phyloP scores from a whole-genome alignment of 2,888 invertebrate species.

The Drosophila testacea region DNA sequence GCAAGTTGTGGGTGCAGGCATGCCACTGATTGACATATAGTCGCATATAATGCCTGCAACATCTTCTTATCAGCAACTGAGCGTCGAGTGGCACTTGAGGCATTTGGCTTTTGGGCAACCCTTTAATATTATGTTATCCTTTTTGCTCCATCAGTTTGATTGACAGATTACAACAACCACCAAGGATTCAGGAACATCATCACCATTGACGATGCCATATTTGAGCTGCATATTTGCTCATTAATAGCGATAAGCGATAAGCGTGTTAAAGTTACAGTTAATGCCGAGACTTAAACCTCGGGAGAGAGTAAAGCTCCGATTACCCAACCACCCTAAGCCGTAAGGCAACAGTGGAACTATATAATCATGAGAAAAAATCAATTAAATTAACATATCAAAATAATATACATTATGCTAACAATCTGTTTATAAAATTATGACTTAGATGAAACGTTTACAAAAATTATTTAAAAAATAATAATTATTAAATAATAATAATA shows the following conservation, averaged over 20 bases:
- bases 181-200: slow-evolving; percentile 33
- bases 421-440: neutral
- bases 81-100: slow-evolving; percentile 70
- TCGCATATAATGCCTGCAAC: slow-evolving; percentile 45
- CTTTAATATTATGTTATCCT: slow-evolving; percentile 42
- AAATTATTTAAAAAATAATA: neutral
- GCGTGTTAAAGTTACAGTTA: slow-evolving; percentile 77
- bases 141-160: slow-evolving; percentile 57
- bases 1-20: neutral
- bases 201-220: slow-evolving; percentile 39
- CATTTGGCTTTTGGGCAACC: slow-evolving; percentile 53
- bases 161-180: slow-evolving; percentile 69
- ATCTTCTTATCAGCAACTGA: slow-evolving; percentile 65
- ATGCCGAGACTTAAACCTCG: slow-evolving; percentile 40
- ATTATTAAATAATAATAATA: too few species aligned
- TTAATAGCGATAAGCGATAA: slow-evolving; percentile 76
- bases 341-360: slow-evolving; percentile 24
- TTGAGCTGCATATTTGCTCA: slow-evolving; percentile 80
- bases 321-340: slow-evolving; percentile 22
- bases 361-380: too few species aligned
- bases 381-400: neutral
- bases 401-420: neutral
- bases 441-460: too few species aligned
- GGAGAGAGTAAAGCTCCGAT: slow-evolving; percentile 36
- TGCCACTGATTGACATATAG: slow-evolving; percentile 36